A percentile compares a stretch with the other conserved stretches of the same genome.
Evolutionary conservation across 2,113 vertebrate species (phyloP).

Genomic region (Clarias batrachus): DNA sequence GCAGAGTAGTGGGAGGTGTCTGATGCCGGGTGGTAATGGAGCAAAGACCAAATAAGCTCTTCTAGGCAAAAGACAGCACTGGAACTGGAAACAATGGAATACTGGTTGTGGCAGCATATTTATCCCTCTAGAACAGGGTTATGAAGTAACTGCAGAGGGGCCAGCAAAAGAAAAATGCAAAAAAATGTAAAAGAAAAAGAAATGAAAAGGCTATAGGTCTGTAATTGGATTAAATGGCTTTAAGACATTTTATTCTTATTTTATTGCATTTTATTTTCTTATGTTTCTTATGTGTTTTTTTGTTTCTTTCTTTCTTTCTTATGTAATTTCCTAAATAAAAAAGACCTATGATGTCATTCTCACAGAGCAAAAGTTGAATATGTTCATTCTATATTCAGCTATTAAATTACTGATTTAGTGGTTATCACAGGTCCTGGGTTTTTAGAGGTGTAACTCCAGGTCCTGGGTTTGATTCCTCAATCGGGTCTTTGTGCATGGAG

Average conservation of each 20-base stretch:
- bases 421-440: too few species aligned
- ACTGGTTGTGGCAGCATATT: not conserved
- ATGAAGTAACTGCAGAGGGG: not conserved
- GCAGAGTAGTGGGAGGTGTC: slow-evolving; percentile 37
- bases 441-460: too few species aligned
- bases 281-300: too few species aligned
- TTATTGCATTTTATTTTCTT: too few species aligned
- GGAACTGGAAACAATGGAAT: not conserved
- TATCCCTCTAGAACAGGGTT: not conserved
- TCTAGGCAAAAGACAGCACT: not conserved
- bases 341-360: not conserved
- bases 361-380: not conserved
- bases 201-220: too few species aligned
- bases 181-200: not conserved
- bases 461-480: too few species aligned
- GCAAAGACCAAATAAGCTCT: not conserved
- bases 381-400: not conserved
- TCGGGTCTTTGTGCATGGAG: too few species aligned
- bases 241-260: too few species aligned
- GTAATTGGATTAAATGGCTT: too few species aligned
- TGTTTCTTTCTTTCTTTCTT: too few species aligned
- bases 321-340: too few species aligned
- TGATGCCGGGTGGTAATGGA: not conserved
- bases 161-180: not conserved
- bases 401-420: not conserved